Evolutionary conservation across 64 coral and sea anemone species (phyloP).

Genomic region (Porites australiensis): DNA sequence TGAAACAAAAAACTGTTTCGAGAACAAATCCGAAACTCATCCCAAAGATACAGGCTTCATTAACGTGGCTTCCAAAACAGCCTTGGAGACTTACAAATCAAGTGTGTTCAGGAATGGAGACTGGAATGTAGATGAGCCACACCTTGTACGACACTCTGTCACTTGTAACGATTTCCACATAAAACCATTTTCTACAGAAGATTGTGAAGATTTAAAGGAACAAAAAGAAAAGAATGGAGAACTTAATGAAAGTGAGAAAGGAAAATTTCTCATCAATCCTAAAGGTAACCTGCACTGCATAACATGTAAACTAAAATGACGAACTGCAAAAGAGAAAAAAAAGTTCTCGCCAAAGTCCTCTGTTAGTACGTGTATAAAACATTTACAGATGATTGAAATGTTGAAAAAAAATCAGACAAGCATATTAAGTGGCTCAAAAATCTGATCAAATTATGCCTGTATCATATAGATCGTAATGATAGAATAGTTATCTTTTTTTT

Average conservation of each 20-base stretch:
- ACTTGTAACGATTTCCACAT: slow-evolving; percentile 82
- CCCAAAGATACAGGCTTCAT: not conserved
- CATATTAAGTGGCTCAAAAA: no score
- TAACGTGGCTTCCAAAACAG: slow-evolving; percentile 22
- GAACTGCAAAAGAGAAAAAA: no score
- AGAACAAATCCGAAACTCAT: slow-evolving; percentile 35
- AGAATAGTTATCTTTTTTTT: no score
- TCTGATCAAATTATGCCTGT: no score
- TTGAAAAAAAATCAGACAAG: no score
- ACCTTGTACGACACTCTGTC: slow-evolving; percentile 44
- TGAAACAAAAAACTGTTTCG: slow-evolving; percentile 50
- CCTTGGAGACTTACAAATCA: slow-evolving; percentile 70
- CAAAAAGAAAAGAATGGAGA: not conserved
- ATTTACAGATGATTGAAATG: no score
- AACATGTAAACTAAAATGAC: no score
- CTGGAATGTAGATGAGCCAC: slow-evolving; percentile 72
- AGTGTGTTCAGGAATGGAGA: slow-evolving; percentile 87
- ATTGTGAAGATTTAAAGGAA: not conserved
- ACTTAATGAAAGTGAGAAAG: not conserved
- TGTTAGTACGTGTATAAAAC: no score
- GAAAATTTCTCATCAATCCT: not conserved
- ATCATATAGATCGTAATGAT: no score
- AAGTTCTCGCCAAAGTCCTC: no score
- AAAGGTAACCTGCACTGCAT: not conserved
- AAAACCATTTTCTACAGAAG: slow-evolving; percentile 52